Evolutionary conservation across 2,113 vertebrate genomes (phyloP).

Genomic region (Calonectris borealis): DNA sequence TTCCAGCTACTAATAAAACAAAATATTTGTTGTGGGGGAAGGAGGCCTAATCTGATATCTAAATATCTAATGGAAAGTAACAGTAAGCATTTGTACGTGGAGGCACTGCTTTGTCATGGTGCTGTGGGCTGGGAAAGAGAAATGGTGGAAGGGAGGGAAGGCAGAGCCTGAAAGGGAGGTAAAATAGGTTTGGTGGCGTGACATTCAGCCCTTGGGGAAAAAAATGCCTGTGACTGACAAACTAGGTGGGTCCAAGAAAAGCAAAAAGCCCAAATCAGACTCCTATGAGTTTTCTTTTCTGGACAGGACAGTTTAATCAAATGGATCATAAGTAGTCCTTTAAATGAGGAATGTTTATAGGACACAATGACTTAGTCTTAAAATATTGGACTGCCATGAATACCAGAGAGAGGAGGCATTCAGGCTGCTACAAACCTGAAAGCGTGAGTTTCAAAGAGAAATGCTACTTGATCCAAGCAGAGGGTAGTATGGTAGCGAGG

Average conservation of each 20-base stretch:
- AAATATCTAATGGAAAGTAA: not conserved
- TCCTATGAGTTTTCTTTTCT: not conserved
- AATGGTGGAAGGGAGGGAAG: not conserved
- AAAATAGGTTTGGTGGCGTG: not conserved
- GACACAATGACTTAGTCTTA: not conserved
- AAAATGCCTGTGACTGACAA: not conserved
- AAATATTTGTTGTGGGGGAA: not conserved
- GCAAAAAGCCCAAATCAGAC: not conserved
- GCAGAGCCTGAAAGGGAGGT: not conserved
- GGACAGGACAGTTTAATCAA: not conserved
- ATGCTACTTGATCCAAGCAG: not conserved
- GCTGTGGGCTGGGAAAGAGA: not conserved
- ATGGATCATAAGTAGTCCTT: not conserved
- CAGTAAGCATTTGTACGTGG: not conserved
- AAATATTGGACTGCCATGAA: not conserved
- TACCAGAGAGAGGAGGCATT: not conserved
- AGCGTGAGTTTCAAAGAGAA: not conserved
- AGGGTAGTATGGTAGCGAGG: fast-evolving
- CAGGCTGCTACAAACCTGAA: not conserved
- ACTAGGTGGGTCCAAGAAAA: not conserved
- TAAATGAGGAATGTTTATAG: not conserved
- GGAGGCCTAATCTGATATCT: not conserved
- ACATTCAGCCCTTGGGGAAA: too few relatives aligned
- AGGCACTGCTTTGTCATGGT: not conserved
- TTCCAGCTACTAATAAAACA: not conserved